Evolutionary conservation across 2,888 invertebrate species (phyloP), one percentile per base, ranked within the genome.

Genomic region (Cordilura impudica): DNA sequence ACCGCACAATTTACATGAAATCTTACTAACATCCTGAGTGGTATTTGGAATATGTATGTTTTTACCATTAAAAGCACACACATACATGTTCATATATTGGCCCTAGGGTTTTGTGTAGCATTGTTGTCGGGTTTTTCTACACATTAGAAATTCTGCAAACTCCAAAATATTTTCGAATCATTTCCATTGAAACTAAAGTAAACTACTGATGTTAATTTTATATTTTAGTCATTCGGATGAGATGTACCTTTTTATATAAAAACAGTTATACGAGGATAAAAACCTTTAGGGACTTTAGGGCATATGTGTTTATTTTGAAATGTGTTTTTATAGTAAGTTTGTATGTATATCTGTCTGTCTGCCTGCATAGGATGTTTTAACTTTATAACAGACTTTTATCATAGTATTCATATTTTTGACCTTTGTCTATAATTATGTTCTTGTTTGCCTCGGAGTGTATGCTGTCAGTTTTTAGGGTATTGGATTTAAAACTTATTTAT

Each of bases 1-100:
- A 79, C 83, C 83, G 81, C 83, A 83, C 82, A 83, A 83, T 83
- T 81, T 81, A 80, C 81, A 82, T 82, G 74, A 79, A 82, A 74
- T 82, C 75, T 78, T 58, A 71, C 54, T 21, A 49, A 49, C 18
- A 21, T 49, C 18, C 49, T 21, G 19, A 10, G 7, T 8, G 16
- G 12, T 8, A 8, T 49, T 31, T 18, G 10, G 18, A 31, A 31
- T 31, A 3, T 31, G 31, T 10, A 5, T 31, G 1, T 10, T 31
- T 31, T 31, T 31, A 31, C n/a, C n/a, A n/a, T n/a, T n/a, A n/a
- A n/a, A n/a, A n/a, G n/a, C 1, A 31, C 10, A 31, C 8, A 10
- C 10, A 31, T 12, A 31, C 31, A 31, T 10, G 8, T 10, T 10
- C 31, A 31, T 1, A 31, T 31, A 31, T n/a, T 31, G 31, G 31